A percentile compares a stretch with the other conserved stretches of the same genome.
phyloP scores from a whole-genome alignment of 1,140 invertebrate genomes.

The Camponotus floridanus region DNA sequence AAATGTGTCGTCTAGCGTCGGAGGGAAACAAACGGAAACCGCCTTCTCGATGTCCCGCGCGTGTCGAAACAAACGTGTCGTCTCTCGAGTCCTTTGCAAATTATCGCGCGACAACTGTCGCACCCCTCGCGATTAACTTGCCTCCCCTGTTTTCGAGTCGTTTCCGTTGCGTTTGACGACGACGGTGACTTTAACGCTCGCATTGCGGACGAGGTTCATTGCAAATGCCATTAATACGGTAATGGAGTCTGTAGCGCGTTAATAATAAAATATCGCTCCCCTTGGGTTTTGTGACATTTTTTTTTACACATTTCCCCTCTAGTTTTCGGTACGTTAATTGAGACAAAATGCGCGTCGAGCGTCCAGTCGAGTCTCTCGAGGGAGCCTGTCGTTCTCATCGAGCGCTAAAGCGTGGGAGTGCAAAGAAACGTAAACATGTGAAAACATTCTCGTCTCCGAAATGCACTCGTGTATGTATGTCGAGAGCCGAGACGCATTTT shows the following conservation, averaged over 20 bases:
- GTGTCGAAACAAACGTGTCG: constrained; percentile 7
- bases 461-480: neutral
- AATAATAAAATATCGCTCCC: constrained; percentile 27
- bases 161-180: constrained; percentile 28
- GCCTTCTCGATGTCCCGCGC: constrained; percentile 11
- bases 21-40: neutral
- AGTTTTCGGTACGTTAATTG: constrained; percentile 3
- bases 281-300: neutral
- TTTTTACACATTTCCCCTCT: neutral
- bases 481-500: constrained; percentile 34
- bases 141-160: constrained; percentile 36
- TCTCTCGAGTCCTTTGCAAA: neutral
- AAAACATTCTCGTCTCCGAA: constrained; percentile 38
- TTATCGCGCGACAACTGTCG: neutral
- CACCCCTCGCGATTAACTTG: constrained; percentile 11
- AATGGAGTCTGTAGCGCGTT: constrained; percentile 5
- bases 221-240: constrained; percentile 13
- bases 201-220: constrained; percentile 7
- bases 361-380: neutral
- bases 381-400: constrained; percentile 15
- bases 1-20: neutral
- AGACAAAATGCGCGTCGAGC: neutral
- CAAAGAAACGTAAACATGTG: constrained; percentile 14
- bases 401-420: constrained; percentile 33
- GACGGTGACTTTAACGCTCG: constrained; percentile 13